Evolutionary conservation across 2,113 vertebrate genomes (phyloP).

Genomic region (Mungos mungo): DNA sequence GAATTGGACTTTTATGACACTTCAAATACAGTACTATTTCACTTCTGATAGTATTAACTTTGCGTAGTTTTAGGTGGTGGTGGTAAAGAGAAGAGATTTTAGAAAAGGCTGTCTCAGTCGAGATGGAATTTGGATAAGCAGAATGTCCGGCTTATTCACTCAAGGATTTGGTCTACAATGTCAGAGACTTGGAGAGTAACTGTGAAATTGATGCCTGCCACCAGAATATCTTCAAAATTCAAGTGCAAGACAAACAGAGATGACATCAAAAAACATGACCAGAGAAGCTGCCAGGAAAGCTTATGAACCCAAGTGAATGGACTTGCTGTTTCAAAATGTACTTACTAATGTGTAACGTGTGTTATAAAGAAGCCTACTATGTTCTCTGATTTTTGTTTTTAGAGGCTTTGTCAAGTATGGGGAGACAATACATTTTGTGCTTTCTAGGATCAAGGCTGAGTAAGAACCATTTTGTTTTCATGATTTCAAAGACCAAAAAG

Average conservation of each 20-base stretch:
- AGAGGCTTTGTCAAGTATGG: neutral
- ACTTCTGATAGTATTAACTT: neutral
- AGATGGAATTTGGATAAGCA: neutral
- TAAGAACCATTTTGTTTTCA: neutral
- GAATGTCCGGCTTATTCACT: neutral
- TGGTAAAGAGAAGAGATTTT: neutral
- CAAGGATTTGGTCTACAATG: neutral
- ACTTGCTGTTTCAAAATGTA: neutral
- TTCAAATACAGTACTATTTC: neutral
- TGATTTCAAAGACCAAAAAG: conserved; percentile 16
- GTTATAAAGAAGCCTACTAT: neutral
- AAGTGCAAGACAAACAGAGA: neutral
- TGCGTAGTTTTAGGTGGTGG: neutral
- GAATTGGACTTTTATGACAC: neutral
- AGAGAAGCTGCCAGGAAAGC: neutral
- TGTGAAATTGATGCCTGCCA: neutral
- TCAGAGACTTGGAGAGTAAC: neutral
- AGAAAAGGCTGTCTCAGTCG: neutral
- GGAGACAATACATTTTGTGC: neutral
- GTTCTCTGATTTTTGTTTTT: neutral
- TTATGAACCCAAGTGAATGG: neutral
- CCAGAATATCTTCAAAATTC: neutral
- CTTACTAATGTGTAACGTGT: neutral
- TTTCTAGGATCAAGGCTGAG: neutral
- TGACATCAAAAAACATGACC: neutral